Conservation (phyloP, 2,797 vertebrate species). For the Amphiprion clarkii region DNA sequence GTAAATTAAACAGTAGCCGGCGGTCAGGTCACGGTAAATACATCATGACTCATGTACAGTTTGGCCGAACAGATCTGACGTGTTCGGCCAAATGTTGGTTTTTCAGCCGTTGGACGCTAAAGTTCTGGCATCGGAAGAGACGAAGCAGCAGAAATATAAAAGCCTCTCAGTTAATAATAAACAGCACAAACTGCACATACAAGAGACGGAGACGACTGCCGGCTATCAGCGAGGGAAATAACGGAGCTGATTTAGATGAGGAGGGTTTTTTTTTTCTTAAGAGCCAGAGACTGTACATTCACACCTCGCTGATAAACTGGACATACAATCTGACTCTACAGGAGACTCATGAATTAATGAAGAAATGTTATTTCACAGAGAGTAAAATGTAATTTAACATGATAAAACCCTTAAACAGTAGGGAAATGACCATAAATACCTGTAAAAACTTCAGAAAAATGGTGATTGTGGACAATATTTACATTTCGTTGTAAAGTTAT, state of each 20-base stretch:
- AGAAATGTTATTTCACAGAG: too few species aligned
- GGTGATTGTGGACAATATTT: too few species aligned
- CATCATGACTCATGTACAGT: conserved; percentile 60
- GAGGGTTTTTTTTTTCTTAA: conserved; percentile 11
- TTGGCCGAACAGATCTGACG: conserved; percentile 44
- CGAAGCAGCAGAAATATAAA: neutral
- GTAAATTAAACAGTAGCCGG: conserved; percentile 62
- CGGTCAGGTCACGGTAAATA: conserved; percentile 51
- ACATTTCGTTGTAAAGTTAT: too few species aligned
- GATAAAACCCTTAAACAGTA: too few species aligned
- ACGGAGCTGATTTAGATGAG: conserved; percentile 31
- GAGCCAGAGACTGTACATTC: conserved; percentile 17
- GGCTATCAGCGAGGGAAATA: conserved; percentile 51
- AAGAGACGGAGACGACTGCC: conserved; percentile 25
- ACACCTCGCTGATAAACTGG: conserved; percentile 19
- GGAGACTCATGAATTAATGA: too few species aligned
- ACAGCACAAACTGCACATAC: conserved; percentile 13
- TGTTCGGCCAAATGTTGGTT: conserved; percentile 37
- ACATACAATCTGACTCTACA: conserved; percentile 11
- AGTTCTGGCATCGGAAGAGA: neutral
- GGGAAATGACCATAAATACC: too few species aligned
- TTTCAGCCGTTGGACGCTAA: conserved; percentile 29
- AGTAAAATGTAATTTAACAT: too few species aligned
- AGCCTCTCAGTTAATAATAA: conserved; percentile 39
- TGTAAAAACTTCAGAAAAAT: too few species aligned